phyloP scores from a whole-genome alignment of 2,113 vertebrate genomes.

The Balaeniceps rex region DNA sequence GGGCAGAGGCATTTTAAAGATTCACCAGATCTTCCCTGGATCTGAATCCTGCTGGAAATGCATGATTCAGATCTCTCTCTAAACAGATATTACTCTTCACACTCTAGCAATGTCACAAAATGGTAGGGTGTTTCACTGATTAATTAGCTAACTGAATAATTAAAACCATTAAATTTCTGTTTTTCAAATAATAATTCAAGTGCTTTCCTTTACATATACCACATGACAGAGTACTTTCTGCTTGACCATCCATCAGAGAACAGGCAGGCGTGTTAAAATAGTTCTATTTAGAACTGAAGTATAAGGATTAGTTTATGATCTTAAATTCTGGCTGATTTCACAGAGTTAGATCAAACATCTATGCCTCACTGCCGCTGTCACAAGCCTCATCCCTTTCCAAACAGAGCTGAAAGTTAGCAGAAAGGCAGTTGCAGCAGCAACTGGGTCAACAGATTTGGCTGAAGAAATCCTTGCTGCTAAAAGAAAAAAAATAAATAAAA shows the following conservation, averaged over 20 bases:
- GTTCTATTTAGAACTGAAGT: background rate
- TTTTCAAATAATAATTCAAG: background rate
- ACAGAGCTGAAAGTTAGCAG: background rate
- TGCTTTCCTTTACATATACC: background rate
- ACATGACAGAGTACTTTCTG: background rate
- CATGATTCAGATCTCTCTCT: background rate
- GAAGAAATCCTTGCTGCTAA: background rate
- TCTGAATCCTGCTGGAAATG: background rate
- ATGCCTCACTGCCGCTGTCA: background rate
- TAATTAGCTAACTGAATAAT: background rate
- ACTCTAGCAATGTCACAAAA: background rate
- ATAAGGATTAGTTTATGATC: background rate
- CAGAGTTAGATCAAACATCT: background rate
- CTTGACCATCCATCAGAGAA: background rate
- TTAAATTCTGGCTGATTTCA: background rate
- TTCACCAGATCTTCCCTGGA: background rate
- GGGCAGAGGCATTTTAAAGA: background rate
- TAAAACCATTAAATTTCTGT: background rate
- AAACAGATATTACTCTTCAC: background rate
- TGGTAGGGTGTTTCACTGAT: background rate
- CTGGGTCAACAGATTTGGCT: background rate
- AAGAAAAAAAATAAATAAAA: background rate
- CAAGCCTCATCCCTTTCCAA: conserved; percentile 1
- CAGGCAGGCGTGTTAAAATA: background rate
- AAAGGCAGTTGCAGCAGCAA: conserved; percentile 13